Base-by-base conservation (phyloP, 1,140 invertebrate species). In the Lepidurus packardi region DNA sequence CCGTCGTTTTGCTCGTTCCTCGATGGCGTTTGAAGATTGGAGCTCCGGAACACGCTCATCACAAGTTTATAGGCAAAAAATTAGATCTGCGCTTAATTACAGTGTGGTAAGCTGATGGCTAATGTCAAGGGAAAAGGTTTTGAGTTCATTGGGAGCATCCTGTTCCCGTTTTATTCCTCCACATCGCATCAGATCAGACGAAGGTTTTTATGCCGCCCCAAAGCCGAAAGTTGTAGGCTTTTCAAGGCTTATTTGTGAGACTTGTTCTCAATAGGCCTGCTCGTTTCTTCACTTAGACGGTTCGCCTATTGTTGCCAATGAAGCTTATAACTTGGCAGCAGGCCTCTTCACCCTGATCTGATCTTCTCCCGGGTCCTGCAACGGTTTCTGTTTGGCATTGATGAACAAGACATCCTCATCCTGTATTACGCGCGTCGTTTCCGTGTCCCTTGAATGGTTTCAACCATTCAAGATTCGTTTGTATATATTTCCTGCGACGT, bases 321-420 rank as follows among this genome's bases (percentile, higher is more conserved):
- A 65, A 65, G 53, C 53, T 65, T 16, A 21, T 13, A 65, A 65
- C 53, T 65, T 65, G 53, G 53, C 53, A 65, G 13, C 53, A 65
- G 13, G 45, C 16, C 53, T 65, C 53, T 21, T 21, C 53, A 65
- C 53, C 53, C 53, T 65, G 2, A 3, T 34, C 53, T 21, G 21
- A 65, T 65, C 53, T 9, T 65, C 53, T 21, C 53, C 21, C 16
- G 6, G 16, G 16, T 21, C 21, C 16, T 65, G 16, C 16, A 65
- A 65, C 53, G 16, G 53, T 65, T n/a, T n/a, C 53, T 65, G 53
- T 65, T 65, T 65, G 53, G 53, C 53, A 16, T 65, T 65, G 53
- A 65, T 65, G 53, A 65, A 65, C 53, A 65, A 65, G 53, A 65
- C 53, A 65, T 65, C 53, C 53, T 65, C 53, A 65, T 65, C 53